Evolutionary conservation across 2,113 vertebrate genomes (phyloP).

Genomic region (Oncorhynchus nerka): DNA sequence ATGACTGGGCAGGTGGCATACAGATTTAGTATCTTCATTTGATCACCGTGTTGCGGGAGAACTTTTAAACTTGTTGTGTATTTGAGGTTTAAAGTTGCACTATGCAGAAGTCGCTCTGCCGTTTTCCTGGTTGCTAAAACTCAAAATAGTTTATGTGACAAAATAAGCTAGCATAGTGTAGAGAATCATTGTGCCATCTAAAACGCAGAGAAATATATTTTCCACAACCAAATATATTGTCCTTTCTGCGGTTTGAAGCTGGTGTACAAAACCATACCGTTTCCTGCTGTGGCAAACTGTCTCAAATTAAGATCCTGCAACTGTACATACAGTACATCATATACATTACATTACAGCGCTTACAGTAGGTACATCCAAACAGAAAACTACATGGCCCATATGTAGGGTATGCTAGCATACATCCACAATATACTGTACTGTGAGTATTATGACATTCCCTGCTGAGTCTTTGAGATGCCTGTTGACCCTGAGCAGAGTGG

Average conservation of each 20-base stretch:
- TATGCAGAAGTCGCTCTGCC: neutral
- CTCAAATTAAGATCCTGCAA: neutral
- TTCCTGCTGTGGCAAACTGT: too few relatives aligned
- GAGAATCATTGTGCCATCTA: too few relatives aligned
- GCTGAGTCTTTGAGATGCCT: neutral
- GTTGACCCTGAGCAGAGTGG: neutral
- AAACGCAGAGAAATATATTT: too few relatives aligned
- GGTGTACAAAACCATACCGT: too few relatives aligned
- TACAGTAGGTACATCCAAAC: neutral
- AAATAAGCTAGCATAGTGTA: too few relatives aligned
- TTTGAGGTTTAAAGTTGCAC: too few relatives aligned
- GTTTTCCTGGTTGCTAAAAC: too few relatives aligned
- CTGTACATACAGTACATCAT: neutral
- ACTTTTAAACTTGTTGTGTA: too few relatives aligned
- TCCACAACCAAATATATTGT: too few relatives aligned
- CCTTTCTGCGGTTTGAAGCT: too few relatives aligned
- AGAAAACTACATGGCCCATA: neutral
- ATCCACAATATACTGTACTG: neutral
- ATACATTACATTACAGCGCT: neutral
- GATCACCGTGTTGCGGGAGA: too few relatives aligned
- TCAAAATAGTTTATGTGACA: too few relatives aligned
- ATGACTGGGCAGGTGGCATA: slow-evolving; percentile 41
- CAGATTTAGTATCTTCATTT: neutral
- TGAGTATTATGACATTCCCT: neutral
- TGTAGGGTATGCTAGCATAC: neutral